Base-by-base conservation (phyloP, 2,797 vertebrate species). In the Pachyuromys duprasi region DNA sequence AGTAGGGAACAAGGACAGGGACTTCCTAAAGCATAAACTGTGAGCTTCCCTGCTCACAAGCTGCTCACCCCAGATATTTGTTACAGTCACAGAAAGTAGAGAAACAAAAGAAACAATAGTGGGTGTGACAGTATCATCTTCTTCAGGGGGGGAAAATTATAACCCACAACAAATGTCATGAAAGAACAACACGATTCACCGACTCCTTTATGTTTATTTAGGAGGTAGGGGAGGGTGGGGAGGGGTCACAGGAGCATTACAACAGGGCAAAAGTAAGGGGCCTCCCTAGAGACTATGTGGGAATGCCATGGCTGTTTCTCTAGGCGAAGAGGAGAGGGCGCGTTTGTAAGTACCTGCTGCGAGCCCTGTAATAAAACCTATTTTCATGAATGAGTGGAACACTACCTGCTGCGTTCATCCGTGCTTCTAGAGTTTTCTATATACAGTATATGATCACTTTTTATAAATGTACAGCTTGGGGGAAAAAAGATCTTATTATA, bases 391-490 rank as follows among this genome's bases (percentile, higher is more conserved):
- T 96, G 97, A 98, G 98, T 98, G 97, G 96, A 74, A 69, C 96
- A 97, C 97, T 98, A 97, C 97, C 96, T 97, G 94, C 95, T 98
- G 98, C 97, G 98, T 98, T 98, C 98, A 97, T 98, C 98, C 72
- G 97, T 88, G 72, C 96, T 97, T 97, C 96, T 97, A 57, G 69
- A 95, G 84, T 98, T 81, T 96, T 97, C 97, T 98, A 98, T 98
- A 95, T 98, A 98, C 98, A 98, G 97, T 97, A 97, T 98, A 98
- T 96, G 98, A 97, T 98, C 82, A 86, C 97, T 94, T 97, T 97
- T 97, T 96, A 95, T 98, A 98, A 98, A 98, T 98, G 97, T 98
- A 98, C 98, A 99, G 98, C 98, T 98, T 91, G 89, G 94, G 17
- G 9, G 36, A 95, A 96, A 96, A 94, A 94, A 95, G 94, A 93